Conservation (phyloP, 2,888 invertebrate species). For the Herminia tarsipennalis region DNA sequence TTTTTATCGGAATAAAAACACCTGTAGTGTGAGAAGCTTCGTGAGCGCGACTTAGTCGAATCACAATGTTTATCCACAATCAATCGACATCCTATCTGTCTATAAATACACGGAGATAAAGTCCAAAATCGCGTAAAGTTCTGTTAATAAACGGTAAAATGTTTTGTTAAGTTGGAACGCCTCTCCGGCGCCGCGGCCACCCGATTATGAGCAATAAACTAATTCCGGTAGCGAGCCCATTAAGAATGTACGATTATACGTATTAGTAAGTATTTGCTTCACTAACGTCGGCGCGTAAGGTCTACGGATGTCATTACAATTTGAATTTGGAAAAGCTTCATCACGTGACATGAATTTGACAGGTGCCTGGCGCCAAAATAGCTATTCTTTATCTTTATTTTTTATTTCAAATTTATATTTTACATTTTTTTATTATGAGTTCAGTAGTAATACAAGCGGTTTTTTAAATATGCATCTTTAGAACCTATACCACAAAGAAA, state of each 20-base stretch:
- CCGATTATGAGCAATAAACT: constrained; percentile 81
- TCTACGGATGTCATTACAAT: constrained; percentile 41
- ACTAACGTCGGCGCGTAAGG: constrained; percentile 34
- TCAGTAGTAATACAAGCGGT: no score
- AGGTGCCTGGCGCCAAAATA: constrained; percentile 31
- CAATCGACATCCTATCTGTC: constrained; percentile 10
- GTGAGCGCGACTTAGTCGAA: constrained; percentile 50
- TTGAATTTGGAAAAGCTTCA: constrained; percentile 32
- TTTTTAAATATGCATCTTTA: no score
- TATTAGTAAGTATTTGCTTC: constrained; percentile 53
- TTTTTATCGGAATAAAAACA: constrained; percentile 66
- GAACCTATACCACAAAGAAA: no score
- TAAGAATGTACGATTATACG: constrained; percentile 70
- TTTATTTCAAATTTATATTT: no score
- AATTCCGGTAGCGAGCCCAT: constrained; percentile 81
- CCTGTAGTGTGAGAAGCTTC: constrained; percentile 76
- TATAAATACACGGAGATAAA: constrained; percentile 36
- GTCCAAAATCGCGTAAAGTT: constrained; percentile 30
- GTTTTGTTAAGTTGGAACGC: constrained; percentile 65
- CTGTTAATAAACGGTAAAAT: constrained; percentile 27
- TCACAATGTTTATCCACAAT: constrained; percentile 32
- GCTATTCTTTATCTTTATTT: background rate
- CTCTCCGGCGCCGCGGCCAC: constrained; percentile 73
- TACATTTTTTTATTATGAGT: no score
- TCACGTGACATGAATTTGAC: constrained; percentile 35